These are phyloP conservation scores for Neogale vison DNA, from an alignment of 2,113 vertebrate species.

Conservation along the genomic window DNA sequence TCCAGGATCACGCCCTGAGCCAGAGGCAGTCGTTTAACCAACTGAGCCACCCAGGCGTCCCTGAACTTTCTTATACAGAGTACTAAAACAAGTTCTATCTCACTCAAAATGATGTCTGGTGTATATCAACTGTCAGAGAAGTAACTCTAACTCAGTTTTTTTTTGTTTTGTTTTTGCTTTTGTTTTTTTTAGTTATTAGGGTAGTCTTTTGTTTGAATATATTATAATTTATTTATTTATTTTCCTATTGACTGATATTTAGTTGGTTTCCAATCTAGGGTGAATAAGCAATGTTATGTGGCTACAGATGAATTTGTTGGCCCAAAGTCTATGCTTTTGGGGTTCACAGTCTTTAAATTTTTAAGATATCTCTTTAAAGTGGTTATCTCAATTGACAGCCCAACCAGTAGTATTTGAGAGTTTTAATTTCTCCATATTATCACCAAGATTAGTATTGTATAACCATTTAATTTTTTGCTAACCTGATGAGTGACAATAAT, in stretches of 20 bases:
- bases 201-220: not conserved
- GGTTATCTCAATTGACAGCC: not conserved
- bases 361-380: not conserved
- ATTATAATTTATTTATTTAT: not conserved
- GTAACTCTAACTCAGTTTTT: not conserved
- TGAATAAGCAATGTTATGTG: accelerated
- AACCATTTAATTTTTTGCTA: not conserved
- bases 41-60: too few species aligned
- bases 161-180: not conserved
- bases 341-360: not conserved
- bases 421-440: not conserved
- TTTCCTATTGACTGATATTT: not conserved
- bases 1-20: too few species aligned
- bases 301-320: not conserved
- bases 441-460: not conserved
- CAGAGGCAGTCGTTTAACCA: too few species aligned
- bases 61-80: not conserved
- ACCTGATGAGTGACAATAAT: not conserved
- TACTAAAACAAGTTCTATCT: not conserved
- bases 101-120: not conserved
- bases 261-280: not conserved
- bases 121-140: not conserved
- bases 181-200: not conserved
- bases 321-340: not conserved
- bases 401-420: not conserved